Base-by-base conservation (phyloP, 2,888 invertebrate genomes). In the Steromphala cineraria region DNA sequence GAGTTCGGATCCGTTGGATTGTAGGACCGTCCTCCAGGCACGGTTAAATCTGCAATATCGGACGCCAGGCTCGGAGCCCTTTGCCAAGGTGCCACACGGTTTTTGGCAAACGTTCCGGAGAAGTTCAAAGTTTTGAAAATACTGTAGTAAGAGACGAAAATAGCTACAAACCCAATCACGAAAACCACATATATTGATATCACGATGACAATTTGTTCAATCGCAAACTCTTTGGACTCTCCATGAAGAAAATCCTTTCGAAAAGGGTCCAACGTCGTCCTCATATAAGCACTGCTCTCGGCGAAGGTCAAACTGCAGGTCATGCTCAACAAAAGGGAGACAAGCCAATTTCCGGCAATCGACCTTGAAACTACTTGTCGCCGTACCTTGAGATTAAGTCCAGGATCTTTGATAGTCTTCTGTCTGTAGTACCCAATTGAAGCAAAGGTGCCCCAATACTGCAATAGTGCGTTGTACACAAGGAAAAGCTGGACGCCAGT, bases 401-500 rank as follows among this genome's bases (percentile, higher is more conserved):
- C 83, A 0, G 91, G 91, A 15, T 86, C 84, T 21, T 85, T 87
- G 28, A 91, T 86, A 4, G 91, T 92, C 21, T 86, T 85, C 67
- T 89, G 89, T 76, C 92, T 82, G 83, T 91, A 92, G 31, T 87
- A 90, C 17, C 91, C 91, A 36, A 92, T 92, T 24, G 90, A 88
- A 0, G 91, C 89, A 80, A 92, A 92, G 15, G 90, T 89, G 67
- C 88, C 87, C 87, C 88, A 90, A 80, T 92, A 92, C 84, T 92
- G 91, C 8, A 91, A 79, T 46, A 90, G 85, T 75, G 89, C 89
- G 55, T 89, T 89, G 71, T 86, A 84, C 5, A 85, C 83, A 3
- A 92, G 76, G 80, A 92, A 91, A n/a, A 90, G 75, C 82, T 92
- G 91, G 17, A 90, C 52, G 7, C 89, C 87, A 7, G 89, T 83